Evolutionary conservation across 2,888 invertebrate species (phyloP).

Genomic region (Dusona sp.): DNA sequence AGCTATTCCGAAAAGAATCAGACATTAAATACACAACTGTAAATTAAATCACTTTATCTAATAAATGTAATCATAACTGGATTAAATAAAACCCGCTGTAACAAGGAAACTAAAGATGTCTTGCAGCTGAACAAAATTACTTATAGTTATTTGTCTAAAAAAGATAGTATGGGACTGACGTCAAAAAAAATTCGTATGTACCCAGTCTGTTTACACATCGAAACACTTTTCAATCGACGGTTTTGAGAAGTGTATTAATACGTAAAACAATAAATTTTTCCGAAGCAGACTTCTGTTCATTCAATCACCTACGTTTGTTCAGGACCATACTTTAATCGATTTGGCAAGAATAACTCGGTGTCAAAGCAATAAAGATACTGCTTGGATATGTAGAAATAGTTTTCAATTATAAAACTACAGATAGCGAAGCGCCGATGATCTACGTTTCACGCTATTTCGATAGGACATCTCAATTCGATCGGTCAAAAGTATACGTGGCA

Average conservation of each 20-base stretch:
- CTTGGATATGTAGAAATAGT: neutral
- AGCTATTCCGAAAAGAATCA: too few species aligned
- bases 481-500: neutral
- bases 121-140: too few species aligned
- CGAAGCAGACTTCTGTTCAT: neutral
- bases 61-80: too few species aligned
- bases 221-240: neutral
- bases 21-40: neutral
- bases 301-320: neutral
- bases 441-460: slow-evolving; percentile 1
- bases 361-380: neutral
- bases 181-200: neutral
- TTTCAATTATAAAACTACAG: neutral
- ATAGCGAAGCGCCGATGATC: neutral
- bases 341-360: neutral
- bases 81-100: too few species aligned
- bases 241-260: neutral
- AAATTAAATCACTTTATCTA: too few species aligned
- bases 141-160: too few species aligned
- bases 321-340: neutral
- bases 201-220: neutral
- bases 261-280: neutral
- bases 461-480: neutral
- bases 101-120: too few species aligned
- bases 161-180: too few species aligned